Evolutionary conservation across 2,113 vertebrate genomes (phyloP).

Genomic region (Vulpes lagopus): DNA sequence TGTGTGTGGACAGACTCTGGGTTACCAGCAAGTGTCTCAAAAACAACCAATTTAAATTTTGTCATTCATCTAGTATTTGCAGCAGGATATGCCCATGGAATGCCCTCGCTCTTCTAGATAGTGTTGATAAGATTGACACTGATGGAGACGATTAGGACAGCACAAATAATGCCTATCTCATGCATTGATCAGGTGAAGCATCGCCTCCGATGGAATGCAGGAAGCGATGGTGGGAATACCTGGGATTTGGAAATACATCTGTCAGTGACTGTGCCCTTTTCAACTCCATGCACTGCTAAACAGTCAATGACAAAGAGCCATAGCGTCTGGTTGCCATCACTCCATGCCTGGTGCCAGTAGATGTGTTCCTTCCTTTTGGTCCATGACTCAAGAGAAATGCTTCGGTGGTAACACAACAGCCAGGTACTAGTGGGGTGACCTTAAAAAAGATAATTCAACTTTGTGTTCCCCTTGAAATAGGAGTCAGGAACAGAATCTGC

Average conservation of each 20-base stretch:
- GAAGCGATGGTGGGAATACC: too few species aligned
- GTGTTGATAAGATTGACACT: background rate
- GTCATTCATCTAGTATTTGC: background rate
- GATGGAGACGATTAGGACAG: background rate
- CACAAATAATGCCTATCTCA: background rate
- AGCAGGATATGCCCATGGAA: background rate
- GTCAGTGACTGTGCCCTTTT: background rate
- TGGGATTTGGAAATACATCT: background rate
- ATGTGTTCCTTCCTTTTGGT: background rate
- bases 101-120: background rate
- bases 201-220: too few species aligned
- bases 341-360: too few species aligned
- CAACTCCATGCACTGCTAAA: background rate
- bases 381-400: background rate
- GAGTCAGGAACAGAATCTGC: background rate
- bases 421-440: background rate
- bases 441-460: background rate
- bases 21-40: background rate
- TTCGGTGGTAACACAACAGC: accelerated
- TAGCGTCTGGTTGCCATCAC: background rate
- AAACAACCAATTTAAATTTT: background rate
- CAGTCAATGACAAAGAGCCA: background rate
- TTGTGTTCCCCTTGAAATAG: background rate
- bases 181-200: background rate
- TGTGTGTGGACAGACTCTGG: background rate